Evolutionary conservation across 1,140 invertebrate genomes (phyloP), one percentile per base, ranked within the genome.

Genomic region (Scylla paramamosain): DNA sequence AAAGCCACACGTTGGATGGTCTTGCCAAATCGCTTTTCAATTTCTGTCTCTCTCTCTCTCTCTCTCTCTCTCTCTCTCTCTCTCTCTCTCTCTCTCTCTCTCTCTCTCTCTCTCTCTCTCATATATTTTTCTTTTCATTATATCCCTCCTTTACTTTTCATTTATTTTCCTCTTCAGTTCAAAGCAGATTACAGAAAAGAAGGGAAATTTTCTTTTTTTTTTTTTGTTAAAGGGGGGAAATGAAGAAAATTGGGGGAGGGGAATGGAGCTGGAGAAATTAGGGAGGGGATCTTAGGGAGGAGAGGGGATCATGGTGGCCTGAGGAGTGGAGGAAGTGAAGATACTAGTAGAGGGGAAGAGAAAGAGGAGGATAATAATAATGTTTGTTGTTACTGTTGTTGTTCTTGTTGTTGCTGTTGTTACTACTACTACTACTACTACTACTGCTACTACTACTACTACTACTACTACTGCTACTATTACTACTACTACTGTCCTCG

Each of bases 1-100:
- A 77, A 77, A 77, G 67, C 67, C 67, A 77, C 20, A 77, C 67
- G 67, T 77, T n/a, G 67, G 20, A 77, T n/a, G 20, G 12, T 77
- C 67, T 77, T n/a, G 67, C 67, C 67, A 77, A 77, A 77, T 77
- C 67, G 67, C 67, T 77, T 77, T 77, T 77, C 67, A 77, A 77
- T 77, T 77, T n/a, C 25, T 77, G 20, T 77, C 6, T 25, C 20
- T 67, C 67, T 7, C 25, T 59, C 10, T 59, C 2, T 2, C 16
- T 25, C 12, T n/a, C 6, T 7, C 12, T n/a, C 25, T 77, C 67
- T 77, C 67, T 77, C 67, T 77, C 67, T 77, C 67, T 77, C 67
- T 77, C 67, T 25, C 67, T n/a, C 67, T 77, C n/a, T 77, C n/a
- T n/a, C 67, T 25, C 20, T n/a, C n/a, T n/a, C 20, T n/a, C 67